Conservation (phyloP, 1,140 invertebrate genomes). For the Drosophila kikkawai region DNA sequence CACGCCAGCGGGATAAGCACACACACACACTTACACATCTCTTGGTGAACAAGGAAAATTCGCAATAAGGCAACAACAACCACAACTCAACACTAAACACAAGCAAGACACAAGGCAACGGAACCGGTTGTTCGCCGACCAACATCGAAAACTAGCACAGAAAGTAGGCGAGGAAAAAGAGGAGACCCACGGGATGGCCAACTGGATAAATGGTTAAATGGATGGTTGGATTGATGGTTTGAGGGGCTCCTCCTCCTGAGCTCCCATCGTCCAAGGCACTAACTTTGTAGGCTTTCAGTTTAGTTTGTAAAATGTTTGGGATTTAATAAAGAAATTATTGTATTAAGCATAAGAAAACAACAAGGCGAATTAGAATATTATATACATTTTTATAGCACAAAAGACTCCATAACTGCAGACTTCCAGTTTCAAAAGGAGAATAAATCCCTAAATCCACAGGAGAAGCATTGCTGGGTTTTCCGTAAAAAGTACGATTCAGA, state of each 20-base stretch:
- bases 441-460: not conserved
- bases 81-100: conserved; percentile 43
- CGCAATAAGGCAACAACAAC: conserved; percentile 46
- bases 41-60: conserved; percentile 62
- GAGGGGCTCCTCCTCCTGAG: conserved; percentile 32
- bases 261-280: conserved; percentile 27
- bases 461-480: not conserved
- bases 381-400: not conserved
- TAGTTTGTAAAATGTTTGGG: not conserved
- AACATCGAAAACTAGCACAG: conserved; percentile 75
- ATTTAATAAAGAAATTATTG: not conserved
- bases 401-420: not conserved
- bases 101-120: conserved; percentile 35
- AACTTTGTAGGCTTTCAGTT: conserved; percentile 1
- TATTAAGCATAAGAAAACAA: not conserved
- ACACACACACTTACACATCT: conserved; percentile 6
- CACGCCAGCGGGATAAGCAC: conserved; percentile 55
- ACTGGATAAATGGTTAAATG: conserved; percentile 1
- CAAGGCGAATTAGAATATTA: not conserved
- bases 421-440: not conserved
- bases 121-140: conserved; percentile 60
- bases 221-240: not conserved
- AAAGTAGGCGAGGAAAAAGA: conserved; percentile 75
- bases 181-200: conserved; percentile 16
- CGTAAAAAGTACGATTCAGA: too few relatives aligned